Base-by-base conservation (phyloP, 2,888 invertebrate genomes). In the Spodoptera littoralis region DNA sequence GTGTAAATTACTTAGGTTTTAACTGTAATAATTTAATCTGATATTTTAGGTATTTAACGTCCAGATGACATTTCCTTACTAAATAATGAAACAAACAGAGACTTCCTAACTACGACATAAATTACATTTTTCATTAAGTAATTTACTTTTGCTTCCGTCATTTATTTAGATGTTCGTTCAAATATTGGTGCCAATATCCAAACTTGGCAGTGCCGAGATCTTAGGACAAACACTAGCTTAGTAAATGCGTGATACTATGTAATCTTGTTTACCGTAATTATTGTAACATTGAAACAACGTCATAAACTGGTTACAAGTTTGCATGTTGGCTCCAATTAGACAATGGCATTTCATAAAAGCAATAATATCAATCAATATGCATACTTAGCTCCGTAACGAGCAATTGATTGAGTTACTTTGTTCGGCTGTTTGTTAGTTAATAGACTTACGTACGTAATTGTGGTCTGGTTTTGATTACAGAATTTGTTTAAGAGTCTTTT, bases 351-450 rank as follows among this genome's bases (percentile, higher is more conserved):
- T 60, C 52, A 69, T 70, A 66, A 59, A 57, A 72, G 47, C 51
- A 65, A 71, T 65, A 72, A 61, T 36, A 66, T 47, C 64, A 73
- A 77, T 68, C 61, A 73, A 75, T 72, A 57, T 66, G 49, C 59
- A 72, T 64, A 67, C 53, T 72, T 76, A 71, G 59, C 51, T 60
- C 53, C 50, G 54, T 63, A 71, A 59, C 52, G 44, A 68, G 51
- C 72, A 69, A 70, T 75, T 72, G 72, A 78, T 72, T 74, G 65
- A 65, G 65, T 78, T 78, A 75, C 60, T 60, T 36, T 60, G 49
- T 24, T 67, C 42, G 47, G 13, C 60, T 52, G 51, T 27, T 72
- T 45, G 27, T 62, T 73, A 65, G 75, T 75, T 60, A 70, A 57
- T 66, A 54, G 52, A 60, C 47, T 70, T 66, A 63, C 46, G 9